These are phyloP conservation scores for Achroia grisella DNA, from an alignment of 1,140 invertebrate genomes.

Conservation along the genomic window DNA sequence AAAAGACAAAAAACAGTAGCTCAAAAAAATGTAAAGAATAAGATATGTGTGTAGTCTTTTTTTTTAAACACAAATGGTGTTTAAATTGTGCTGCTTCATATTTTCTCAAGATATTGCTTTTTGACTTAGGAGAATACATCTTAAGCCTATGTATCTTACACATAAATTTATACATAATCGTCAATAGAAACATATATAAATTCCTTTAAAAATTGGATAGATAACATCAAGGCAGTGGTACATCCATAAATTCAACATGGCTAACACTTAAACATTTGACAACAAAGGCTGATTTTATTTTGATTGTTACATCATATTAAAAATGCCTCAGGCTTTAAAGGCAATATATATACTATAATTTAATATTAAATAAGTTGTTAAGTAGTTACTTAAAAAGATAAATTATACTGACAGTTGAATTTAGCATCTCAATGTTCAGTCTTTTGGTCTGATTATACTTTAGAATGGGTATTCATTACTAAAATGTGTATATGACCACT, in stretches of 20 bases:
- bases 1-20: background rate
- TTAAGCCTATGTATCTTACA: constrained; percentile 5
- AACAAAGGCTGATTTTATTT: constrained; percentile 20
- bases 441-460: too few species aligned
- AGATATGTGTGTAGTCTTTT: background rate
- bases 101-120: background rate
- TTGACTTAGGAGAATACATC: background rate
- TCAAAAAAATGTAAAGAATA: background rate
- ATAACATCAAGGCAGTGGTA: constrained; percentile 60
- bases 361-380: too few species aligned
- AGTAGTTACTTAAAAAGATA: too few species aligned
- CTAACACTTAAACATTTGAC: constrained; percentile 29
- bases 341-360: too few species aligned
- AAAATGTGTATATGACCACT: too few species aligned
- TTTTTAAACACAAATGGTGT: too few species aligned
- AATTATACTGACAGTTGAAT: too few species aligned
- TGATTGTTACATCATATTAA: background rate
- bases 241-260: constrained; percentile 36
- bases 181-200: constrained; percentile 37
- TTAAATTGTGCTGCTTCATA: too few species aligned
- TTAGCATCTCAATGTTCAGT: too few species aligned
- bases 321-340: constrained; percentile 11
- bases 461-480: too few species aligned
- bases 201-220: constrained; percentile 40
- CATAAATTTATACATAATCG: constrained; percentile 24